Base-by-base conservation (phyloP, 2,888 invertebrate genomes). In the Lysandra bellargus region DNA sequence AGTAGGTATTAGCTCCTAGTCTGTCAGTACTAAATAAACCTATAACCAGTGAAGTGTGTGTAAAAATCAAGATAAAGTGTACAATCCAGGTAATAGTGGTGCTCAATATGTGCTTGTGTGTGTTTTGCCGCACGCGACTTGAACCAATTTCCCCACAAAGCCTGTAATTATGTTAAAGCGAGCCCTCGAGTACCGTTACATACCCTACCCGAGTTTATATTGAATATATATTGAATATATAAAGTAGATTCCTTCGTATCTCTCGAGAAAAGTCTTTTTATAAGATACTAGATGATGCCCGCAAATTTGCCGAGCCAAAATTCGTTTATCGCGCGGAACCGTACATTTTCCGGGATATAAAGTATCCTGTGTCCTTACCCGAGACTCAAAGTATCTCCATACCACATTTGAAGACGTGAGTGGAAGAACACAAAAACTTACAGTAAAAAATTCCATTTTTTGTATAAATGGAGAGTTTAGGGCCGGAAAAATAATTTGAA, bases 101-200 rank as follows among this genome's bases (percentile, higher is more conserved):
- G 30, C 64, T 64, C 30, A 64, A 64, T 30, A 64, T 5, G 69
- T 33, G 61, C 77, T 79, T 77, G 73, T 73, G 4, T 69, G 69
- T 33, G 17, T 69, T 69, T 69, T 64, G 69, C 75, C 73, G 64
- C 80, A 79, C 80, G 79, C 78, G 78, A 80, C 80, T 78, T 78
- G 60, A 78, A 77, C 78, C 79, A 80, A 78, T 73, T 80, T 79
- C 53, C 80, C 79, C 73, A 5, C 79, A 79, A 81, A 81, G 79
- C 80, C 40, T 73, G 80, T 78, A 79, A 81, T 81, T 81, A 80
- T 64, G 78, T 79, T 78, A 79, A 77, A 80, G 53, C 76, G 76
- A 30, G 44, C 80, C 74, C 78, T 78, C 61, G 80, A 17, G 79
- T 44, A 64, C 44, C 2, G 73, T 76, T 75, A 69, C 69, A 17